phyloP scores from a whole-genome alignment of 2,113 vertebrate species.

The Tor tambroides region DNA sequence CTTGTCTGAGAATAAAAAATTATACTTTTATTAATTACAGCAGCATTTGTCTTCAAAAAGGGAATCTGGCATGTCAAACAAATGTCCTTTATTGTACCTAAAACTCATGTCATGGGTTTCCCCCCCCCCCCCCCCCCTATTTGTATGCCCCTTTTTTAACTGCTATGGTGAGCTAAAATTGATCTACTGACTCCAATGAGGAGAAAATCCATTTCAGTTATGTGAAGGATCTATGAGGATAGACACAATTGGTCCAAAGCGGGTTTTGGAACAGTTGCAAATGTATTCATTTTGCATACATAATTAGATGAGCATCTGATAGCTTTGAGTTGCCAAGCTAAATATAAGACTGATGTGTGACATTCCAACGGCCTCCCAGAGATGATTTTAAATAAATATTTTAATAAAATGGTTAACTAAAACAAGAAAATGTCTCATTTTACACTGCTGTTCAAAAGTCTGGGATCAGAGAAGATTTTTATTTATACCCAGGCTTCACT shows the following conservation, averaged over 20 bases:
- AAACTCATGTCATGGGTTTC: neutral
- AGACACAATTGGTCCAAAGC: neutral
- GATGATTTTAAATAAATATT: neutral
- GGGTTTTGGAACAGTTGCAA: neutral
- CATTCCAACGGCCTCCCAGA: conserved; percentile 3
- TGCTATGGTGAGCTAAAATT: neutral
- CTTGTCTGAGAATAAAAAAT: neutral
- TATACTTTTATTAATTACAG: neutral
- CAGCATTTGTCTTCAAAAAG: neutral
- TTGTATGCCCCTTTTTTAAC: neutral
- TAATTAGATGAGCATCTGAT: conserved; percentile 26
- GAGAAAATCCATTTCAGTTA: neutral
- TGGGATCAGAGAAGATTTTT: neutral
- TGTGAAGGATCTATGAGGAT: neutral
- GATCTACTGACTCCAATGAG: neutral
- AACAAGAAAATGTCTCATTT: neutral
- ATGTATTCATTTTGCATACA: neutral
- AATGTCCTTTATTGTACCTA: neutral
- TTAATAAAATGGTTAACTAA: neutral
- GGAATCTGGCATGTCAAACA: neutral
- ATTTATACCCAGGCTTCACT: neutral
- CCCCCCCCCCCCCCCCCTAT: neutral
- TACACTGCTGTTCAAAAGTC: neutral
- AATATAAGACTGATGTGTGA: neutral
- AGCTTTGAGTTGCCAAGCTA: neutral